Evolutionary conservation across 1,140 invertebrate genomes (phyloP), one percentile per base, ranked within the genome.

Genomic region (Medauroidea extradentata): DNA sequence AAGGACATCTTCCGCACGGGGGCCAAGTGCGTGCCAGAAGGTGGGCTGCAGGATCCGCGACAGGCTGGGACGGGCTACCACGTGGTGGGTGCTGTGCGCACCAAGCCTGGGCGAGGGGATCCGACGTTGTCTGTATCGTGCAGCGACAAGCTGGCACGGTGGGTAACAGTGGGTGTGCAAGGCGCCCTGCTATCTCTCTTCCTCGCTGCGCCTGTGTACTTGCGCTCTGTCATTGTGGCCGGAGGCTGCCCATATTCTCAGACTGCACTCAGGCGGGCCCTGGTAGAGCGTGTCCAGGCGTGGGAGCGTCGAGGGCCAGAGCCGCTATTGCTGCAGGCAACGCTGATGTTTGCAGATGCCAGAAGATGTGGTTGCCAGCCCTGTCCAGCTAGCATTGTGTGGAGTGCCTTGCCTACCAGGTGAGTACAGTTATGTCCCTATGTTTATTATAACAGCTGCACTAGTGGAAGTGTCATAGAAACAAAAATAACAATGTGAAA

Each of bases 21-120:
- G 34, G 94, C 92, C 16, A 97, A 96, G 78, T 89, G 91, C 71
- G 75, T 94, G 18, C 62, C 68, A 29, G 68, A 67, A 24, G 73
- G 80, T 27, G 63, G 72, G 53, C 71, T 73, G 29, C 75, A 81
- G 65, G 88, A 88, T 74, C 60, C 69, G 18, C 77, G 79, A 66
- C 52, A 69, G 27, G 61, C 74, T 27, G 90, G 89, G 9, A 42
- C 60, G 8, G 71, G 81, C 24, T 93, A 90, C 73, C 92, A 94
- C 69, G 68, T 78, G 11, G 69, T 84, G 1, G 90, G 89, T 18
- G 84, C 83, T 39, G 79, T 96, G 8, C 79, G 94, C 50, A 95
- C 87, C 2, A 98, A 98, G 75, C 95, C 95, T 44, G 95, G 95
- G 0, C 78, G 93, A 69, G 95, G 95, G 0, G 88, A 94, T 71